Conservation (phyloP, 2,113 vertebrate genomes). For the Thunnus maccoyii region DNA sequence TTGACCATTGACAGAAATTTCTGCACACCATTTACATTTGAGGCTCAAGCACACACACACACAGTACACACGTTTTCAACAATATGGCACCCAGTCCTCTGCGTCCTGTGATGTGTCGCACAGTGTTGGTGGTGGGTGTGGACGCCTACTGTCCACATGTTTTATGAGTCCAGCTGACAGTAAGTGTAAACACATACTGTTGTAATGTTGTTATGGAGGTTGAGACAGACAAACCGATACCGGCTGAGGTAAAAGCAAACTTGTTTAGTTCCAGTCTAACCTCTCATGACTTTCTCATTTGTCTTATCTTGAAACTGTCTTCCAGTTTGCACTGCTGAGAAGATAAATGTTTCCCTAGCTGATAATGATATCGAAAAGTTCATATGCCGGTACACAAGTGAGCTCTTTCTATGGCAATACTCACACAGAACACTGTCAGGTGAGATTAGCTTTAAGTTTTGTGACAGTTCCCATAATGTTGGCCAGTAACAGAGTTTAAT, state of each 20-base stretch:
- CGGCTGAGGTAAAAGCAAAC: neutral
- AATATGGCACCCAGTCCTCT: conserved; percentile 23
- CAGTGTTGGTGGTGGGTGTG: neutral
- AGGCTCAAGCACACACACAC: neutral
- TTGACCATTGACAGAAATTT: too few relatives aligned
- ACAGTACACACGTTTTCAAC: neutral
- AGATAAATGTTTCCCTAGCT: neutral
- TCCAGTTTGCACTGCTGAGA: neutral
- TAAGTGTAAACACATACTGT: conserved; percentile 39
- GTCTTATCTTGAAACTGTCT: neutral
- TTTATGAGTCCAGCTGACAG: conserved; percentile 46
- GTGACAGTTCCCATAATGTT: neutral
- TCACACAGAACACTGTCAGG: too few relatives aligned
- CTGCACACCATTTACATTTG: neutral
- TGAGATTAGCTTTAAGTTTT: neutral
- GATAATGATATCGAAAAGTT: neutral
- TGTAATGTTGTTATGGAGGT: conserved; percentile 8
- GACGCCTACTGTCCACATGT: conserved; percentile 53
- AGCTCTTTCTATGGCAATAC: neutral
- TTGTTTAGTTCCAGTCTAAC: neutral
- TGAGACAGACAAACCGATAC: conserved; percentile 4
- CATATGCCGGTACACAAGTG: neutral
- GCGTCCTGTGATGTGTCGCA: conserved; percentile 22
- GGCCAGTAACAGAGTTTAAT: neutral
- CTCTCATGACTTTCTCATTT: neutral